Conservation (phyloP, 1,140 invertebrate species). For the Ladona fulva region DNA sequence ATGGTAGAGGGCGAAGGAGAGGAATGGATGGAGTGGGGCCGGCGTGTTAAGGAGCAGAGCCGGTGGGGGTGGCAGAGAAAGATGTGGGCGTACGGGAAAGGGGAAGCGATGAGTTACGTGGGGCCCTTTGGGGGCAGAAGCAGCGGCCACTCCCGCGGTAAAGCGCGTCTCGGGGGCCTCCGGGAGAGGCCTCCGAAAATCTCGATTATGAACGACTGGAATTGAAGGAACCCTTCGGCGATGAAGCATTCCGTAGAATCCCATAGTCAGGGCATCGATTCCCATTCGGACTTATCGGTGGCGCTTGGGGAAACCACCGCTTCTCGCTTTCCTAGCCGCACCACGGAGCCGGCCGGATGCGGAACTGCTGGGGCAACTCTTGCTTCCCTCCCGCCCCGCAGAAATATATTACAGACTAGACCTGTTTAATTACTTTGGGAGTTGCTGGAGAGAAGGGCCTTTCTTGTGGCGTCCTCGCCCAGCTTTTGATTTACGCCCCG, state of each 20-base stretch:
- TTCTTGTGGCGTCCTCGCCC: neutral
- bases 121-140: no score
- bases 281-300: no score
- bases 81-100: neutral
- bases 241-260: no score
- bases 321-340: neutral
- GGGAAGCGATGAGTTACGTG: neutral
- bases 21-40: neutral
- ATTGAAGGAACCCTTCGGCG: no score
- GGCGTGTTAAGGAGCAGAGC: neutral
- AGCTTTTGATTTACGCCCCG: neutral
- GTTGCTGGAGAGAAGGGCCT: neutral
- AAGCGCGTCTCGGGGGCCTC: no score
- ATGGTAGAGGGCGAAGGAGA: neutral
- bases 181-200: no score
- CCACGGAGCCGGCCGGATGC: neutral
- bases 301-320: neutral
- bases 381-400: neutral
- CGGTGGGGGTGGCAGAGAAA: neutral
- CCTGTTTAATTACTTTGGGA: slow-evolving; percentile 3
- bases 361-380: neutral
- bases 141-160: no score
- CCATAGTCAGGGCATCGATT: no score
- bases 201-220: no score
- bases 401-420: neutral